phyloP scores from a whole-genome alignment of 2,113 vertebrate genomes.

The Thomomys bottae region DNA sequence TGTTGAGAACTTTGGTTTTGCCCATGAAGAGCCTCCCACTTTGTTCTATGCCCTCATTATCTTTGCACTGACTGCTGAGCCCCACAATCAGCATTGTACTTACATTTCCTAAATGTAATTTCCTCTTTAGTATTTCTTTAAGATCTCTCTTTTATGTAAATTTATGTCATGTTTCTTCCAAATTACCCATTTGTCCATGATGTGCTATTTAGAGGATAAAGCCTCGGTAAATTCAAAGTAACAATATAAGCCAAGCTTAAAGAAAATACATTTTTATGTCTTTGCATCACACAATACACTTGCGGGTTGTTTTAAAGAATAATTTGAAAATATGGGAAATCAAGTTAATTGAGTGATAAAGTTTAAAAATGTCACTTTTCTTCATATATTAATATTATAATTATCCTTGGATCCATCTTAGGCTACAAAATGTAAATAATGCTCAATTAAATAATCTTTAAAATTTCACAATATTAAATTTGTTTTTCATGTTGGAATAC shows the following conservation, averaged over 20 bases:
- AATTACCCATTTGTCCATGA: neutral
- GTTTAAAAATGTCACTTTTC: neutral
- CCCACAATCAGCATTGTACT: neutral
- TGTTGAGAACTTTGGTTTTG: neutral
- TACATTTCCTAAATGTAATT: neutral
- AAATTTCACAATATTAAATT: neutral
- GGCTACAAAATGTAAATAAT: neutral
- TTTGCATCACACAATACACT: neutral
- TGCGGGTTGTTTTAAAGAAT: neutral
- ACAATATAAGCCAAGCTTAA: neutral
- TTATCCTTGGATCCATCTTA: neutral
- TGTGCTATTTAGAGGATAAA: neutral
- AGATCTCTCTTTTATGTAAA: conserved; percentile 26
- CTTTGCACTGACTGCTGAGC: neutral
- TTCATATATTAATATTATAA: neutral
- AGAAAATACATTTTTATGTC: neutral
- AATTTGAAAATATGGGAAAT: neutral
- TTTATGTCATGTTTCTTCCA: neutral
- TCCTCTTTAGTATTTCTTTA: neutral
- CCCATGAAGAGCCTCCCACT: neutral
- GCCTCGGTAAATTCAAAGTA: neutral
- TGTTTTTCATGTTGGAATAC: neutral
- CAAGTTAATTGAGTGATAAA: neutral
- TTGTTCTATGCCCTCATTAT: too few relatives aligned
- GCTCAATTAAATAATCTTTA: neutral